Conservation (phyloP, 2,113 vertebrate genomes). For the Lota lota region DNA sequence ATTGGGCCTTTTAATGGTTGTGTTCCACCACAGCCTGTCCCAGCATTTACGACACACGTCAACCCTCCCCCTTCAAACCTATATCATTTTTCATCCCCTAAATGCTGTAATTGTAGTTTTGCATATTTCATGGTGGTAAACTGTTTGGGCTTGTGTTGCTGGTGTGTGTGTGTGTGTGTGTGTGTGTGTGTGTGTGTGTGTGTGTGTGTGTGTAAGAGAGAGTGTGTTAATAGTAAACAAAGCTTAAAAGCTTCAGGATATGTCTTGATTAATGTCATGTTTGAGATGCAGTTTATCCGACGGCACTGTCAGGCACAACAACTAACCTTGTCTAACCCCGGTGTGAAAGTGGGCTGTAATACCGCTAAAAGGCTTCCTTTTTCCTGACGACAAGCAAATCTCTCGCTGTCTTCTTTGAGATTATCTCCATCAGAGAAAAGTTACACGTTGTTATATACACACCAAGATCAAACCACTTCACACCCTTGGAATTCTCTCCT, state of each 20-base stretch:
- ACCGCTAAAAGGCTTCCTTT: constrained; percentile 15
- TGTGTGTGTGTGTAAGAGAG: not conserved
- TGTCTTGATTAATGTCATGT: constrained; percentile 28
- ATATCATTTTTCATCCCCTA: constrained; percentile 14
- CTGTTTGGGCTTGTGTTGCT: not conserved
- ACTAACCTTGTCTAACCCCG: constrained; percentile 22
- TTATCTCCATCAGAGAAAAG: too few relatives aligned
- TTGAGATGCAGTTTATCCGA: constrained; percentile 34
- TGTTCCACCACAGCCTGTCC: constrained; percentile 3
- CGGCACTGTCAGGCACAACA: constrained; percentile 24
- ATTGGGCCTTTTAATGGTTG: constrained; percentile 10
- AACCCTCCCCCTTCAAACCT: constrained; percentile 1
- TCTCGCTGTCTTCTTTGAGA: not conserved
- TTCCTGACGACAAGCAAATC: too few relatives aligned
- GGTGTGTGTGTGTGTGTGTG: constrained; percentile 1
- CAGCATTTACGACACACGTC: constrained; percentile 24
- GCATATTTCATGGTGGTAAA: not conserved
- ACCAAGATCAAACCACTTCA: too few relatives aligned
- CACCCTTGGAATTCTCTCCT: too few relatives aligned
- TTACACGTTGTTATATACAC: too few relatives aligned
- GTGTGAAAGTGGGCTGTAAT: constrained; percentile 19
- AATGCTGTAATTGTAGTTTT: constrained; percentile 12
- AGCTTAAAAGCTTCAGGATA: constrained; percentile 16
- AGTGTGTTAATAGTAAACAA: constrained; percentile 8
- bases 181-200: constrained; percentile 4